These are phyloP conservation scores for Drosophila mimica DNA, from an alignment of 2,888 invertebrate genomes.

Conservation along the genomic window DNA sequence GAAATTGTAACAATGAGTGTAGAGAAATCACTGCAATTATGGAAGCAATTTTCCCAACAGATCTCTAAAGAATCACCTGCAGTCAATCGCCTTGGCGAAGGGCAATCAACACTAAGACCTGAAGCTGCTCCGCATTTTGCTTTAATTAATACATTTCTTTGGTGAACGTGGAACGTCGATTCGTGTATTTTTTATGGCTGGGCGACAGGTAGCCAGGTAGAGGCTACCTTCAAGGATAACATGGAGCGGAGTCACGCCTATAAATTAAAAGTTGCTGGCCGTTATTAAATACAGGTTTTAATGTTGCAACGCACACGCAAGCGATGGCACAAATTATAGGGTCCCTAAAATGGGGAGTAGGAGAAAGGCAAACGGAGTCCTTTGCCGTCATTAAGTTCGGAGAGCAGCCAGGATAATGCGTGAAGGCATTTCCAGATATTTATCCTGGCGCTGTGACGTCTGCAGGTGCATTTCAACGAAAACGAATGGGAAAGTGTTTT, in stretches of 20 bases:
- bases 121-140: constrained; percentile 28
- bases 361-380: constrained; percentile 24
- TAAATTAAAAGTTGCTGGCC: constrained; percentile 65
- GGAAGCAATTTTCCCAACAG: constrained; percentile 33
- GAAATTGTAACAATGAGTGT: constrained; percentile 58
- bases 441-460: constrained; percentile 51
- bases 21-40: constrained; percentile 70
- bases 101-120: constrained; percentile 24
- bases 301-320: constrained; percentile 44
- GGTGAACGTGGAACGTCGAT: constrained; percentile 26
- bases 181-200: constrained; percentile 52
- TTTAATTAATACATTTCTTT: constrained; percentile 77
- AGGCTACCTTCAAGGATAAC: constrained; percentile 62
- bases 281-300: constrained; percentile 71
- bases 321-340: constrained; percentile 58
- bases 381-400: constrained; percentile 20
- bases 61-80: constrained; percentile 45
- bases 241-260: constrained; percentile 56
- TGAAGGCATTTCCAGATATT: constrained; percentile 64
- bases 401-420: constrained; percentile 59
- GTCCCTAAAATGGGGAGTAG: constrained; percentile 23
- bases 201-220: constrained; percentile 35
- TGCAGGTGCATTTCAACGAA: constrained; percentile 67
- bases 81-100: constrained; percentile 10
- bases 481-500: constrained; percentile 70